These are phyloP conservation scores for Choristoneura rosaceana DNA, from an alignment of 2,888 invertebrate species.

Conservation along the genomic window DNA sequence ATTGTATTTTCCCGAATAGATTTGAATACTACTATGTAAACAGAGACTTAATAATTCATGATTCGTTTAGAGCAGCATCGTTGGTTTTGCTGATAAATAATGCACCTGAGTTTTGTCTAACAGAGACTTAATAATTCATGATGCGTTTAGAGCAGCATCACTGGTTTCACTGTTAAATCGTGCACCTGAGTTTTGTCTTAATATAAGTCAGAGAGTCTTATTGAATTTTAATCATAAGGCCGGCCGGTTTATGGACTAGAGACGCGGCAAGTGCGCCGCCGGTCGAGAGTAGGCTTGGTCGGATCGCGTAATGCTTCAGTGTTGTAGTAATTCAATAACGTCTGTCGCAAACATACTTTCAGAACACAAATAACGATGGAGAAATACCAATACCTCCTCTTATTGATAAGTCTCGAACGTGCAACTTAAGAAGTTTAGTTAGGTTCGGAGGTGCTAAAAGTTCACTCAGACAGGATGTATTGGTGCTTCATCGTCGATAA, in stretches of 20 bases:
- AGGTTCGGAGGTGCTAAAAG: no score
- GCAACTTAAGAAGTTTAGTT: no score
- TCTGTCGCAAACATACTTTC: no score
- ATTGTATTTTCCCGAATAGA: neutral
- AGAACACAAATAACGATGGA: no score
- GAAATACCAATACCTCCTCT: no score
- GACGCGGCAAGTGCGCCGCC: no score
- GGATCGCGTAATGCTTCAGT: no score
- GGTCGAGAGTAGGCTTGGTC: no score
- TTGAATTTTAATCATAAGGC: conserved; percentile 35
- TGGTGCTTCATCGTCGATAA: no score
- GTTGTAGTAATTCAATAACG: neutral
- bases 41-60: conserved; percentile 32
- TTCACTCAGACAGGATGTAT: no score
- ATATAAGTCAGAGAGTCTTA: conserved; percentile 28
- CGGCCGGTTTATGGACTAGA: neutral
- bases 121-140: conserved; percentile 32
- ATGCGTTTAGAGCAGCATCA: conserved; percentile 11
- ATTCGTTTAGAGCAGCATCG: conserved; percentile 11
- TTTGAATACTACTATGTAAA: conserved; percentile 32
- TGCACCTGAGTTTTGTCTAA: conserved; percentile 20
- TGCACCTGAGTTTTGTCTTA: conserved; percentile 28
- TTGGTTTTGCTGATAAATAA: neutral
- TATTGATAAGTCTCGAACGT: no score
- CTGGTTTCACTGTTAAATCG: neutral